Conservation (phyloP, 2,113 vertebrate genomes). For the Shinisaurus crocodilurus region DNA sequence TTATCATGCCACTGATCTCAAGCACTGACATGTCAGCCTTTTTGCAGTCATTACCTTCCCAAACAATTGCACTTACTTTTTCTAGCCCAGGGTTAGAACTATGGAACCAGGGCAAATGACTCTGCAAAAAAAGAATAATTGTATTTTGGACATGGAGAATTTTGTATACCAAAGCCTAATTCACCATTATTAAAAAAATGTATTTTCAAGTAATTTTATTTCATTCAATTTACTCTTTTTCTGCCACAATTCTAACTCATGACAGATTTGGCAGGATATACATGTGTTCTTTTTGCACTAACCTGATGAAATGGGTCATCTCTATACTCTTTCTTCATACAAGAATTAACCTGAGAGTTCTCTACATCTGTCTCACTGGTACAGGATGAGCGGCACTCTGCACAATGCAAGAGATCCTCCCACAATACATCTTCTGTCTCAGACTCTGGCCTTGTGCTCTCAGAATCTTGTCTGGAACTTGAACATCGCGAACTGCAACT, state of each 20-base stretch:
- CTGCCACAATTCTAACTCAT: background rate
- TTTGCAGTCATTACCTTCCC: slow-evolving; percentile 99
- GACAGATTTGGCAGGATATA: slow-evolving; percentile 2
- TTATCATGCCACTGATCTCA: slow-evolving; percentile 99
- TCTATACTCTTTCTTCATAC: slow-evolving; percentile 92
- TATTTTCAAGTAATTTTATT: background rate
- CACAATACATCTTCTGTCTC: slow-evolving; percentile 97
- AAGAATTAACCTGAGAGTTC: slow-evolving; percentile 83
- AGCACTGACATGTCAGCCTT: slow-evolving; percentile 99
- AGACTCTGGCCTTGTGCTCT: slow-evolving; percentile 93
- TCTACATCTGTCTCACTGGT: slow-evolving; percentile 95
- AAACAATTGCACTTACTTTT: slow-evolving; percentile 97
- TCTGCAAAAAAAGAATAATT: slow-evolving; percentile 71
- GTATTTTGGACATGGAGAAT: background rate
- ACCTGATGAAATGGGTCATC: slow-evolving; percentile 99
- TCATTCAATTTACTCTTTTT: background rate
- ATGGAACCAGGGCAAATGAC: slow-evolving; percentile 95
- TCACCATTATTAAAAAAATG: slow-evolving; percentile 2
- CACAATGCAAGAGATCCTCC: slow-evolving; percentile 97
- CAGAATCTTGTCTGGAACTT: slow-evolving; percentile 94
- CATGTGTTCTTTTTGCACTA: slow-evolving; percentile 10
- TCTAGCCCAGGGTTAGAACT: slow-evolving; percentile 93
- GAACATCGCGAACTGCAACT: slow-evolving; percentile 97
- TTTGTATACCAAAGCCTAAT: background rate
- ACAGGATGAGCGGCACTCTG: slow-evolving; percentile 94